Conservation (phyloP, 1,140 invertebrate genomes). For the Stegodyphus mimosarum region DNA sequence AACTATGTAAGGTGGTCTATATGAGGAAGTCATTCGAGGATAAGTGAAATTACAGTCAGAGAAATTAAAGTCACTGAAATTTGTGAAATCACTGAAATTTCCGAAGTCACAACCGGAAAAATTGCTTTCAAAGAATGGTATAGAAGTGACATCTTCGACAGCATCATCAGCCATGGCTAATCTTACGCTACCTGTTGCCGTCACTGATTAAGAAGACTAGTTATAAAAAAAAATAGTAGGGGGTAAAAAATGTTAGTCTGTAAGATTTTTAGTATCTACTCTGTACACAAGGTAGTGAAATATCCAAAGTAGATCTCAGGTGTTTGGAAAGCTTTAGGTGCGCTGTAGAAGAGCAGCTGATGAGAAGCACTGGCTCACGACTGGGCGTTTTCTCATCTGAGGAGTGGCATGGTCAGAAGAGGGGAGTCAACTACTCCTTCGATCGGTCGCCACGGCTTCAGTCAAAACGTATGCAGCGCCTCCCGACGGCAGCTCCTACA, state of each 20-base stretch:
- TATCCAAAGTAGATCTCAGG: background rate
- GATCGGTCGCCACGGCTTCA: constrained; percentile 12
- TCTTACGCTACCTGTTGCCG: constrained; percentile 34
- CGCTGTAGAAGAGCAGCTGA: background rate
- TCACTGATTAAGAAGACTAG: background rate
- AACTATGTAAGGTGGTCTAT: constrained; percentile 37
- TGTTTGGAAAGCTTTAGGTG: background rate
- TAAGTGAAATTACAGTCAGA: constrained; percentile 17
- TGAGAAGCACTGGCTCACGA: background rate
- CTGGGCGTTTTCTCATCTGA: constrained; percentile 57
- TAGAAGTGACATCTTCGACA: background rate
- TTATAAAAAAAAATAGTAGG: background rate
- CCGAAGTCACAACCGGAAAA: constrained; percentile 1
- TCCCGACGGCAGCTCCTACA: constrained; percentile 19
- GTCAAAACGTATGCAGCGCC: constrained; percentile 22
- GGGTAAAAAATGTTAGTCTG: background rate
- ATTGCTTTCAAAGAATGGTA: background rate
- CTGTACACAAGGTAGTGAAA: background rate
- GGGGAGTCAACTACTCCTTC: background rate
- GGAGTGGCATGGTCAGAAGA: background rate
- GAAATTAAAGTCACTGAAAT: constrained; percentile 13
- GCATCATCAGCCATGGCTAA: constrained; percentile 7
- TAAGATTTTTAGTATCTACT: background rate
- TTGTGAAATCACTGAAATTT: constrained; percentile 5
- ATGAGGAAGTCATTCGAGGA: background rate